These are phyloP conservation scores for Odontocolon sp. DNA, from an alignment of 2,888 invertebrate species.

Conservation along the genomic window DNA sequence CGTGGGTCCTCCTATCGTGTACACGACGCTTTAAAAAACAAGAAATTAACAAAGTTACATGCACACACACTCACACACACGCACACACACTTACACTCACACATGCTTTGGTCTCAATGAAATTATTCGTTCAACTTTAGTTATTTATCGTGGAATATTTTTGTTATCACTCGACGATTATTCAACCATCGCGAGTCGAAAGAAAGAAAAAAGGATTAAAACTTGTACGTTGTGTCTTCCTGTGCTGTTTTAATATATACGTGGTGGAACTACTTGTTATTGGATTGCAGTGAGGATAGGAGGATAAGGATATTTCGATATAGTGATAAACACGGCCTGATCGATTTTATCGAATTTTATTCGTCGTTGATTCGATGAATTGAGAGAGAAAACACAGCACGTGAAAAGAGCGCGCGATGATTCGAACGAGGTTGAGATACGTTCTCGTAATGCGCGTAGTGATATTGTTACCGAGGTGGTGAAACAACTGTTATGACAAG, in stretches of 20 bases:
- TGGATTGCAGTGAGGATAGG: constrained; percentile 64
- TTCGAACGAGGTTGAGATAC: constrained; percentile 61
- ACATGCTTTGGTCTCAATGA: too few relatives aligned
- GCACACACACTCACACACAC: too few relatives aligned
- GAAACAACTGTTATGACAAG: background rate
- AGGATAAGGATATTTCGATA: constrained; percentile 49
- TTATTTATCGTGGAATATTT: constrained; percentile 38
- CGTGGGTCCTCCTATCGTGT: constrained; percentile 25
- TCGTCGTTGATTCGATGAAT: background rate
- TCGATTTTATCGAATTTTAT: background rate
- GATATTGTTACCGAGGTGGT: constrained; percentile 54
- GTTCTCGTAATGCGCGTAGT: constrained; percentile 55
- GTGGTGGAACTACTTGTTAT: constrained; percentile 45
- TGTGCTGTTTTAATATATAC: constrained; percentile 2
- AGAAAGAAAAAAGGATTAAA: too few relatives aligned
- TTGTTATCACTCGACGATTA: too few relatives aligned
- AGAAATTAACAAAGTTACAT: too few relatives aligned
- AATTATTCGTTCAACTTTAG: too few relatives aligned
- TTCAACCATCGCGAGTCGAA: too few relatives aligned
- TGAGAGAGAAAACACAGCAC: background rate
- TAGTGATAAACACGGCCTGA: constrained; percentile 19
- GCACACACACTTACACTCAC: too few relatives aligned
- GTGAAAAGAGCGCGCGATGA: constrained; percentile 52
- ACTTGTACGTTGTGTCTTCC: too few relatives aligned
- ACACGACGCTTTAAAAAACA: background rate